A percentile compares a stretch with the other conserved stretches of the same genome.
Conservation (phyloP, 2,113 vertebrate genomes). For the Megaceryle maxima region DNA sequence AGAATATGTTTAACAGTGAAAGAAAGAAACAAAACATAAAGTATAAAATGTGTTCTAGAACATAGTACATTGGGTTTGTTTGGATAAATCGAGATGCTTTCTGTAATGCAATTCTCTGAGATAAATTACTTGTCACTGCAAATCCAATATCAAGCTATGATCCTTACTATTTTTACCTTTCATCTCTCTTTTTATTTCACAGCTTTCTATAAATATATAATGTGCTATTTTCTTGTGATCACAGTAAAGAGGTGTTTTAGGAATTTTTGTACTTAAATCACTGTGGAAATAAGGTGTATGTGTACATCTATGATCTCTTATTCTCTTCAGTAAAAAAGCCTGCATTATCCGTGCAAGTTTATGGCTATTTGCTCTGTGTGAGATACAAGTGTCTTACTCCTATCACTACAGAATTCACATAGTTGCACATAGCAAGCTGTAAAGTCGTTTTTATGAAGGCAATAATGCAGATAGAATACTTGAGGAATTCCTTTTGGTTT, state of each 20-base stretch:
- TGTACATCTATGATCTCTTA: background rate
- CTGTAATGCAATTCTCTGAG: background rate
- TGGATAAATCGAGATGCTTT: background rate
- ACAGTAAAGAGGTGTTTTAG: background rate
- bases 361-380: slow-evolving; percentile 5
- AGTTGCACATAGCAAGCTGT: slow-evolving; percentile 33
- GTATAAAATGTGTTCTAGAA: background rate
- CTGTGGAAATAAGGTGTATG: background rate
- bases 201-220: background rate
- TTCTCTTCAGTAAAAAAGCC: background rate
- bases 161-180: background rate
- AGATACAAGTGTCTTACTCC: slow-evolving; percentile 19
- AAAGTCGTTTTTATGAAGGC: slow-evolving; percentile 58
- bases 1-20: background rate
- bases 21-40: background rate
- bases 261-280: background rate
- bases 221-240: background rate
- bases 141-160: background rate
- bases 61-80: background rate
- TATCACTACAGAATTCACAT: slow-evolving; percentile 24
- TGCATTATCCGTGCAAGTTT: slow-evolving; percentile 29
- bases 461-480: slow-evolving; percentile 69
- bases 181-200: background rate
- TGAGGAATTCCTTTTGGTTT: slow-evolving; percentile 78
- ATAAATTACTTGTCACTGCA: background rate